Base-by-base conservation (phyloP, 1,140 invertebrate species). In the Eriosoma lanigerum region DNA sequence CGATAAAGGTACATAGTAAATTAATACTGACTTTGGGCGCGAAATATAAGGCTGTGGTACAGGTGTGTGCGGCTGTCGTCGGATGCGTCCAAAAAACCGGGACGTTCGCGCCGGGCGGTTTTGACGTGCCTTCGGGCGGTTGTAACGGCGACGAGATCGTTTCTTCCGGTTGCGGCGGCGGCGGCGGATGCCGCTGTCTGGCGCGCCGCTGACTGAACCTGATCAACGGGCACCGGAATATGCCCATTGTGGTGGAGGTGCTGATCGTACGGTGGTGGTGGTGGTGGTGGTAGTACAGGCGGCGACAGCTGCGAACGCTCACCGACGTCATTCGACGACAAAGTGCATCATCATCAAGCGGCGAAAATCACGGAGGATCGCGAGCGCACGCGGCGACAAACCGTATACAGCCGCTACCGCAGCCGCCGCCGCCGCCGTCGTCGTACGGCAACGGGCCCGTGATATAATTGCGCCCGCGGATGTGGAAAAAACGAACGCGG, bases 181-280 rank as follows among this genome's bases (percentile, higher is more conserved):
- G 19, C 52, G 26, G 73, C 52, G 9, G 10, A 19, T 10, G 48
- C 12, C 10, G 50, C 15, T 19, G 50, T 56, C 72, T 58, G 32
- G 50, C 72, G 24, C 75, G 52, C 21, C 52, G 38, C 54, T 62
- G 75, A 58, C 56, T 62, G 56, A 78, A 60, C 75, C 75, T 46
- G 56, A 78, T 78, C 75, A 78, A 29, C 75, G 75, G 75, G 21
- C 75, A 78, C 32, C 75, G 75, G 56, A 78, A 78, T 19, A 78
- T 78, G 58, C 75, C 75, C 75, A 78, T 78, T 21, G 62, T 38
- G 13, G 29, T 17, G 13, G n/a, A 0, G 15, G 13, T 24, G 50
- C 26, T 24, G 66, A n/a, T n/a, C n/a, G n/a, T n/a, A n/a, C 32
- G 21, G 52, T 52, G 26, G 29, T 29, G 24, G 4, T 32, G 26